phyloP scores from a whole-genome alignment of 2,888 invertebrate genomes.

The Trachelus iudaicus region DNA sequence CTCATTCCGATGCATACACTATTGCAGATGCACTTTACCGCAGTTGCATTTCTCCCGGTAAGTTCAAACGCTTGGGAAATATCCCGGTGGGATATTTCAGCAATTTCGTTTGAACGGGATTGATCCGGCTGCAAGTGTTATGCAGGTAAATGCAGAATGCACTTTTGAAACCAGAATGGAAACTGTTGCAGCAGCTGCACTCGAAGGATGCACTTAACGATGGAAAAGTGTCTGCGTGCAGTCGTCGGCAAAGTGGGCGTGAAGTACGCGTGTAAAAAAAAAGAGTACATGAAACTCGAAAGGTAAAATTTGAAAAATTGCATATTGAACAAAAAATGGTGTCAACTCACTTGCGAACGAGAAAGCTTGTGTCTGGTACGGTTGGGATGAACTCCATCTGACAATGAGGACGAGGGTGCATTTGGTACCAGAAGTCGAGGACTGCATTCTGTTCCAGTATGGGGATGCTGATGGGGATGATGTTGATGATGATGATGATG shows the following conservation, averaged over 20 bases:
- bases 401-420: constrained; percentile 46
- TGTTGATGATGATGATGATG: constrained; percentile 41
- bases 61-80: not conserved
- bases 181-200: not conserved
- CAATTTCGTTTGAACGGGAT: not conserved
- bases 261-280: not conserved
- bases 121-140: not conserved
- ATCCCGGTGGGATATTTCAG: not conserved
- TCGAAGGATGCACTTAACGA: not conserved
- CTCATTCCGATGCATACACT: not conserved
- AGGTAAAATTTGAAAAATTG: not conserved
- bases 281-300: not conserved
- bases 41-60: not conserved
- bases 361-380: constrained; percentile 71
- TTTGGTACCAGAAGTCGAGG: constrained; percentile 68
- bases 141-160: not conserved
- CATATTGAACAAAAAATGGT: not conserved
- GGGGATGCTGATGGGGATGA: constrained; percentile 57
- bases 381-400: constrained; percentile 61
- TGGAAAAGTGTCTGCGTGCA: not conserved
- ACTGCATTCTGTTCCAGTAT: constrained; percentile 65
- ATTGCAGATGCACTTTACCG: not conserved
- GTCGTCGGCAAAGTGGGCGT: not conserved
- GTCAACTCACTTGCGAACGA: constrained; percentile 69
- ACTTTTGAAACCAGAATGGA: not conserved